Evolutionary conservation across 2,797 vertebrate genomes (phyloP), one percentile per base, ranked within the genome.

Genomic region (Psittacula derbiana): DNA sequence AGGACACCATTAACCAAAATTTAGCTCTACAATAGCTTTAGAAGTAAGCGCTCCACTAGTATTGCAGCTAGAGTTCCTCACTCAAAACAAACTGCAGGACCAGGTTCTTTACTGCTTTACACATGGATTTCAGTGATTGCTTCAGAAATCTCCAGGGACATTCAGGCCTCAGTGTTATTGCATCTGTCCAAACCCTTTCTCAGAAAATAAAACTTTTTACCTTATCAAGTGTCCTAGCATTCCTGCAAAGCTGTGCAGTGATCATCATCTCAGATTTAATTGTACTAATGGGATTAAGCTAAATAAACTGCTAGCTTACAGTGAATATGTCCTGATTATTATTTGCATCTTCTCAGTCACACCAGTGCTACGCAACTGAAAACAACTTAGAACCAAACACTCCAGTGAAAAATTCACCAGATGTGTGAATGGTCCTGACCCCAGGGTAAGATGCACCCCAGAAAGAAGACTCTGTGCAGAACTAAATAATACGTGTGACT

Each of bases 401-500:
- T 78, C 16, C 19, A 49, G 27, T n/a, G 64, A 71, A 86, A 49
- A 78, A 60, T 6, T 71, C 49, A 60, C 28, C 20, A 71, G 16
- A 21, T n/a, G 16, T 17, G 7, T 58, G 69, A 80, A 41, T 47
- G 11, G 20, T 52, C 85, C 73, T 91, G 67, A 79, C 6, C 9
- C 4, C 47, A 53, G 11, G 1, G 1, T 38, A 79, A 72, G 53
- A 70, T 23, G 24, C 36, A 58, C 7, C 30, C 12, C 47, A 82
- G 72, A 75, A 79, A 43, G 30, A 88, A 31, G 36, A 73, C 69
- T 88, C 62, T 18, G 38, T 66, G 88, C 66, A 24, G 70, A 82
- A 90, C 80, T 75, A 94, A 92, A 92, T 95, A 70, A 52, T 91
- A 94, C 58, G 64, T 86, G 6, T 81, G 94, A 82, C 81, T 94